Base-by-base conservation (phyloP, 2,113 vertebrate genomes). In the Proteles cristata region DNA sequence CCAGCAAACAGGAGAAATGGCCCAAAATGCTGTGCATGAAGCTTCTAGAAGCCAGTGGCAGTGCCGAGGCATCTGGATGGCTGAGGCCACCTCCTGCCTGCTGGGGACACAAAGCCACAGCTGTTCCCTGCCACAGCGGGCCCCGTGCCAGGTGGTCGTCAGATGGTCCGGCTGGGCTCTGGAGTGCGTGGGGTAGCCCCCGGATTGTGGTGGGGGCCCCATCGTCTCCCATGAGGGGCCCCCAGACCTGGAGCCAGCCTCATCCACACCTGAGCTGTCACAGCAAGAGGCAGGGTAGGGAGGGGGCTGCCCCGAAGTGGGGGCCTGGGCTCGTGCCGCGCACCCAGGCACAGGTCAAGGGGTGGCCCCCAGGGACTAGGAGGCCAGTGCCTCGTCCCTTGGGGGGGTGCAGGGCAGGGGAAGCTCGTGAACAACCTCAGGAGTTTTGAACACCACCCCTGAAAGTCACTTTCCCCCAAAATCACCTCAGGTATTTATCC, bases 21-120 rank as follows among this genome's bases (percentile, higher is more conserved):
- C 33, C 73, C n/a, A 4, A 11, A 55, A 31, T 10, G 50, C 82
- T 10, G 33, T 19, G 28, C 71, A 4, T 0, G 1, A 16, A 23
- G 23, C 85, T 90, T 50, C 33, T 31, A 1, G 74, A 48, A 31
- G 74, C 74, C 2, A 8, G 23, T 8, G 69, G 39, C 73, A 74
- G 73, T 11, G 23, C 23, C 21, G 19, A 74, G 71, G 21, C 21
- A 0, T 73, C 71, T 14, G 71, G 35, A 35, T 25, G 35, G 71
- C 21, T 26, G 71, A 73, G 71, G 39, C 39, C 11, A 12, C 71
- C 71, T 74, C 71, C 71, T 15, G 23, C 39, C 71, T 1, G 25
- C 6, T 6, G 48, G 35, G 69, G 68, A 87, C 61, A 90, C 80
- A 95, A 77, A 73, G 95, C 86, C 55, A 8, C 23, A 68, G 33